These are phyloP conservation scores for Theocolax elegans DNA, from an alignment of 1,140 invertebrate genomes.

Conservation along the genomic window DNA sequence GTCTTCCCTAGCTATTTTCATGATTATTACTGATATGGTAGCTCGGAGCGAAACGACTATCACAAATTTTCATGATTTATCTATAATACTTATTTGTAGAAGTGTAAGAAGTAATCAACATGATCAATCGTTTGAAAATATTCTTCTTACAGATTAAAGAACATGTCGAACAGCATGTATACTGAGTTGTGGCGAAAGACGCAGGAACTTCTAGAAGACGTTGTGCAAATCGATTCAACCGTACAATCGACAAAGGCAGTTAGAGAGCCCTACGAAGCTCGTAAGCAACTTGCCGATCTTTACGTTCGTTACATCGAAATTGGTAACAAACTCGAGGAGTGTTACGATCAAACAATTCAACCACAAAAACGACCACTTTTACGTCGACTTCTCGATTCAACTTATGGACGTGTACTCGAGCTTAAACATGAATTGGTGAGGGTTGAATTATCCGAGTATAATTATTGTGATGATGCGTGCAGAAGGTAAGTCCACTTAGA, in stretches of 20 bases:
- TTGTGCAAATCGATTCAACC: constrained; percentile 73
- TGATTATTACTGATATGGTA: too few species aligned
- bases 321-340: constrained; percentile 79
- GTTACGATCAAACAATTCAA: constrained; percentile 92
- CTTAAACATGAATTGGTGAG: constrained; percentile 88
- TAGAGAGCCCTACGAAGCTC: constrained; percentile 71
- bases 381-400: constrained; percentile 81
- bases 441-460: constrained; percentile 86
- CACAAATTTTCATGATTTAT: too few species aligned
- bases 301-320: constrained; percentile 85
- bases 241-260: constrained; percentile 72
- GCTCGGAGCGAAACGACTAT: too few species aligned
- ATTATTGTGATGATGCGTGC: constrained; percentile 84
- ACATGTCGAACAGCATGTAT: constrained; percentile 81
- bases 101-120: too few species aligned
- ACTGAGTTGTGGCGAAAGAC: constrained; percentile 75
- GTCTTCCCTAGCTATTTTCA: too few species aligned
- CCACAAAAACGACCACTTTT: constrained; percentile 90
- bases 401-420: constrained; percentile 82
- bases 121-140: too few species aligned
- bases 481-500: constrained; percentile 65
- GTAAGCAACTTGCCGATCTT: constrained; percentile 71
- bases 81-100: too few species aligned
- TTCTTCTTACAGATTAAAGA: constrained; percentile 10
- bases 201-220: constrained; percentile 73